Conservation (phyloP, 1,140 invertebrate genomes). For the Eueides isabella region DNA sequence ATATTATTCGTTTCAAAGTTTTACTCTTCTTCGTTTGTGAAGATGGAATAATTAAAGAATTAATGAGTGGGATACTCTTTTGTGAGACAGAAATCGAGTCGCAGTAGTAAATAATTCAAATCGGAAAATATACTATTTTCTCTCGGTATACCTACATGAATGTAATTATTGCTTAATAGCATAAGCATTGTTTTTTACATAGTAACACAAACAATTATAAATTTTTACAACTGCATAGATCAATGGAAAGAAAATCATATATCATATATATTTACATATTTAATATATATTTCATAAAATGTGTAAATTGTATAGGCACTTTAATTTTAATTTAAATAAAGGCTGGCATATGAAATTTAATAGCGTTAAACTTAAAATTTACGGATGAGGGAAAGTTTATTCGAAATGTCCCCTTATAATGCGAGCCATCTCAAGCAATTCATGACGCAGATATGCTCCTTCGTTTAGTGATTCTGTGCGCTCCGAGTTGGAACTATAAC, state of each 20-base stretch:
- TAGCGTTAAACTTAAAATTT: constrained; percentile 18
- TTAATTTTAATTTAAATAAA: neutral
- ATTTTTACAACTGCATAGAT: too few species aligned
- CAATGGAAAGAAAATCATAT: too few species aligned
- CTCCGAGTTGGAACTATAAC: neutral
- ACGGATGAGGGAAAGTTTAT: constrained; percentile 19
- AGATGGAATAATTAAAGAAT: neutral
- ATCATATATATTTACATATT: too few species aligned
- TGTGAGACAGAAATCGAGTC: constrained; percentile 13
- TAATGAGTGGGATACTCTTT: too few species aligned
- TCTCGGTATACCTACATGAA: too few species aligned
- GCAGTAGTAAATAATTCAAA: too few species aligned
- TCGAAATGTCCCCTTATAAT: constrained; percentile 22
- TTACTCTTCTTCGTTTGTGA: neutral
- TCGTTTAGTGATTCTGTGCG: constrained; percentile 1
- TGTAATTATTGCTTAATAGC: too few species aligned
- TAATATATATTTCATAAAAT: too few species aligned
- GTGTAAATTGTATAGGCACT: too few species aligned
- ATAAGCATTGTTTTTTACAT: too few species aligned
- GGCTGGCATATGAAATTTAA: neutral
- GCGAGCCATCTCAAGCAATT: constrained; percentile 26
- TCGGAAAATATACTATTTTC: too few species aligned
- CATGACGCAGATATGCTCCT: constrained; percentile 29
- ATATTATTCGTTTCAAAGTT: neutral
- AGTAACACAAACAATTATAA: too few species aligned